Base-by-base conservation (phyloP, 2,888 invertebrate species). In the Orthosia incerta region DNA sequence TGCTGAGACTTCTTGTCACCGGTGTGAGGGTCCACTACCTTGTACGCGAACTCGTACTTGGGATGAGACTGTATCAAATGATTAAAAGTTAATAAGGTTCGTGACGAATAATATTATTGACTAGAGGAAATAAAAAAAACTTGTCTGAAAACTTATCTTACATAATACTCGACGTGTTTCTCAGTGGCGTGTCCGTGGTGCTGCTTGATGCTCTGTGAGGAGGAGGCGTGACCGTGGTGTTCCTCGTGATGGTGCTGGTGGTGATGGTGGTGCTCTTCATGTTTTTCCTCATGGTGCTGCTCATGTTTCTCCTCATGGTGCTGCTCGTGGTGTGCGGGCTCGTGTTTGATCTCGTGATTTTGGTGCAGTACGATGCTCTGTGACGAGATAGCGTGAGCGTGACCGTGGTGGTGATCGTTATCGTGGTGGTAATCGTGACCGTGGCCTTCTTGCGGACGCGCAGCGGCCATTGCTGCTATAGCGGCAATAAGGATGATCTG, bases 21-120 rank as follows among this genome's bases (percentile, higher is more conserved):
- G 79, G 95, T 95, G 87, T 95, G 94, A 45, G 92, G 91, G 86
- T 96, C 96, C 80, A 89, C 88, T 18, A 96, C 95, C 60, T 94
- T 94, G 87, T 96, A 96, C 71, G 91, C 92, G 87, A 92, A 95
- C 79, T 92, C 93, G 89, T 95, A 95, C 83, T 94, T 93, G 9
- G 95, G 94, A 67, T 93, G 92, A 68, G 86, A 76, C 90, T 91
- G 70, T 16, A 48, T 13, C 0, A 68, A 20, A 59, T 2, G 16
- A 18, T 53, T 39, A 2, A 26, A 0, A 15, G 12, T 60, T 23
- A 66, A 4, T 65, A 11, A 12, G 39, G 39, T 9, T 39, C 9
- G 7, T 26, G 4, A 64, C 16, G 0, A 2, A 13, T 26, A 11
- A 50, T 23, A 18, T 12, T 16, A 13, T 15, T 11, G 15, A 53